phyloP scores from a whole-genome alignment of 2,113 vertebrate genomes.

The Calyptomena viridis region DNA sequence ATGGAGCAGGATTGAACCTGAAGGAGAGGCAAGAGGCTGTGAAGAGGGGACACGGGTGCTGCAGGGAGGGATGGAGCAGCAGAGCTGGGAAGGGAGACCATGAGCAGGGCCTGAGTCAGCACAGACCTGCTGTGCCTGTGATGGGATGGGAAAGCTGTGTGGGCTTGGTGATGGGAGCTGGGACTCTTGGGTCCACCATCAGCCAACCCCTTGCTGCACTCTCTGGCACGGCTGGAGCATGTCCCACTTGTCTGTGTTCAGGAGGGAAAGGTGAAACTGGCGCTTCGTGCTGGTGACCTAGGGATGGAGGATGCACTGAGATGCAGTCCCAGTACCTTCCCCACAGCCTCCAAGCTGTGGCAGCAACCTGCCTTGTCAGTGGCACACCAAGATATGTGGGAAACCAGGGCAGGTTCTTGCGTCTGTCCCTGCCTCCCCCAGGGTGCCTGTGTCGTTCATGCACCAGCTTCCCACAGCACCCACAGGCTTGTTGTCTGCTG shows the following conservation, averaged over 20 bases:
- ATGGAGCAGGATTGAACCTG: neutral
- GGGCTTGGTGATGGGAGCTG: neutral
- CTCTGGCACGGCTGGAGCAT: neutral
- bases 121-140: neutral
- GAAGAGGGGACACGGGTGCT: fast-evolving
- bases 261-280: neutral
- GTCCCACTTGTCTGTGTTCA: fast-evolving
- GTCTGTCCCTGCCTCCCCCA: neutral
- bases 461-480: neutral
- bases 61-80: neutral
- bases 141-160: neutral
- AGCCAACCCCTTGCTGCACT: neutral
- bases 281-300: fast-evolving
- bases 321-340: neutral
- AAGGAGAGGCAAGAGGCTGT: neutral
- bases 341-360: neutral
- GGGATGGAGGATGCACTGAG: neutral
- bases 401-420: neutral
- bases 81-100: neutral
- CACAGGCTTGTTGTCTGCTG: neutral
- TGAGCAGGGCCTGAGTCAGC: neutral
- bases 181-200: too few relatives aligned
- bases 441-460: neutral
- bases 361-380: neutral
- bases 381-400: neutral